Percentiles rank a stretch among this genome's conserved stretches.
Conservation (phyloP, 2,797 vertebrate species). For the Pseudochromis fuscus region DNA sequence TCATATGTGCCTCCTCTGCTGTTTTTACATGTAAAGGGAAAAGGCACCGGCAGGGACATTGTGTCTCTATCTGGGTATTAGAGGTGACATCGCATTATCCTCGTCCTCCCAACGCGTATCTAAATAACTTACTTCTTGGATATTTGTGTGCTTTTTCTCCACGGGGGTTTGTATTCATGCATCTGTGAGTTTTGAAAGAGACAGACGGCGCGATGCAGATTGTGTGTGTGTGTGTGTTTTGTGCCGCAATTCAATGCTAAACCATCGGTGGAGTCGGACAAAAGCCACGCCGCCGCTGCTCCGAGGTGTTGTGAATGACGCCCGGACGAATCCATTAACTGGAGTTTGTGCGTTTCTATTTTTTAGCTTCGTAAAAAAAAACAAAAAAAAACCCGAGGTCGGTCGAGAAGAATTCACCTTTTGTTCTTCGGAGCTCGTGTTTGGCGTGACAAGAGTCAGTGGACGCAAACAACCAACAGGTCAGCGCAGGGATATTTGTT, state of each 20-base stretch:
- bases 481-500: neutral
- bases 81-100: constrained; percentile 75
- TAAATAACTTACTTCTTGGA: constrained; percentile 70
- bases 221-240: constrained; percentile 26
- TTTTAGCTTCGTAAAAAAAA: constrained; percentile 30
- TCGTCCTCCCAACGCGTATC: constrained; percentile 55
- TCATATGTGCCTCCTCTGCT: constrained; percentile 72
- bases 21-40: constrained; percentile 73
- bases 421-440: constrained; percentile 4
- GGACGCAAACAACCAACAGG: neutral
- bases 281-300: constrained; percentile 40
- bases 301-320: constrained; percentile 53
- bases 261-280: constrained; percentile 54
- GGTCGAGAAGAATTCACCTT: constrained; percentile 11
- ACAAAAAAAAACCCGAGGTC: constrained; percentile 17
- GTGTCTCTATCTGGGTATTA: constrained; percentile 74
- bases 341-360: constrained; percentile 49
- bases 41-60: constrained; percentile 64
- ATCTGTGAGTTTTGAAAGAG: constrained; percentile 24
- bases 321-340: constrained; percentile 71
- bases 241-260: constrained; percentile 51
- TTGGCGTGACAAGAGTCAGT: constrained; percentile 6
- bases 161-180: constrained; percentile 38
- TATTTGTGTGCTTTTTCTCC: constrained; percentile 46
- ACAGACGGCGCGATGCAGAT: constrained; percentile 32